Percentiles rank a stretch among this genome's conserved stretches.
Evolutionary conservation across 2,888 invertebrate genomes (phyloP).

Genomic region (Phyllotreta cruciferae): DNA sequence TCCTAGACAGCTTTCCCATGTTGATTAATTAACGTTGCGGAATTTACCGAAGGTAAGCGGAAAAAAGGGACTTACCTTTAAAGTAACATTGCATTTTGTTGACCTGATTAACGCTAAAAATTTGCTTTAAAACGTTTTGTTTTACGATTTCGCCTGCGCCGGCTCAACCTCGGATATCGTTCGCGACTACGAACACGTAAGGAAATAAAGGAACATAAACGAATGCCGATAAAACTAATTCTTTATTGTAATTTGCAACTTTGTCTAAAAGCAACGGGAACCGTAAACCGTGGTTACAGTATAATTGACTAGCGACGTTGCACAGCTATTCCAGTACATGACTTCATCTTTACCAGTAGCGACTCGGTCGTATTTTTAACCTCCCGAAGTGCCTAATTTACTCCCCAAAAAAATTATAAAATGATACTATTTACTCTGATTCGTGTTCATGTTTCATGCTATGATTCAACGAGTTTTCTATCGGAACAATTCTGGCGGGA

Average conservation of each 20-base stretch:
- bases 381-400: too few relatives aligned
- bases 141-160: background rate
- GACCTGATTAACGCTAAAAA: too few relatives aligned
- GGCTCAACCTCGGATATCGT: background rate
- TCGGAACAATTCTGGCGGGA: too few relatives aligned
- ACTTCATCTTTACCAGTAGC: slow-evolving; percentile 41
- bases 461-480: too few relatives aligned
- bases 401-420: too few relatives aligned
- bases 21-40: too few relatives aligned
- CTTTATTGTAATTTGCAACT: slow-evolving; percentile 36
- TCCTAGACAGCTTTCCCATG: background rate
- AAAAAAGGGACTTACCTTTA: too few relatives aligned
- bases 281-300: slow-evolving; percentile 32
- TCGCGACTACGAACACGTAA: slow-evolving; percentile 17
- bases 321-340: slow-evolving; percentile 45
- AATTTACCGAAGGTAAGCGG: too few relatives aligned
- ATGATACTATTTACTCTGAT: too few relatives aligned
- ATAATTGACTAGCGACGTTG: slow-evolving; percentile 36
- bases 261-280: slow-evolving; percentile 36
- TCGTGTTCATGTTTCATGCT: too few relatives aligned
- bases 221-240: slow-evolving; percentile 32
- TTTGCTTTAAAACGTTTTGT: background rate
- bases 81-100: too few relatives aligned
- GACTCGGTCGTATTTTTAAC: too few relatives aligned
- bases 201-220: slow-evolving; percentile 28